Base-by-base conservation (phyloP, 2,888 invertebrate species). In the Calliphora vomitoria region DNA sequence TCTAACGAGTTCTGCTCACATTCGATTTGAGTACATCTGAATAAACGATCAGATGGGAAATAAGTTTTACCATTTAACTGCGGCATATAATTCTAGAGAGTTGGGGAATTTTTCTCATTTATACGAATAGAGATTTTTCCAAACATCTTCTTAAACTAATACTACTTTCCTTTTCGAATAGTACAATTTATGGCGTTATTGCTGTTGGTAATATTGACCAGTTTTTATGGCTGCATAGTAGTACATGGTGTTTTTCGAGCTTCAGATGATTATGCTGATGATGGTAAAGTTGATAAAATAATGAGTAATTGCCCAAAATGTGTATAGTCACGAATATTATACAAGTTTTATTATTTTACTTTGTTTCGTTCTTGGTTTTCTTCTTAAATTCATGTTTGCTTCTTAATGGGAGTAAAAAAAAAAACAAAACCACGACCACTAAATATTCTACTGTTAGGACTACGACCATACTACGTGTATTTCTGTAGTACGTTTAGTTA, bases 251-350 rank as follows among this genome's bases (percentile, higher is more conserved):
- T 55, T 86, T 82, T 82, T 18, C 74, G 1, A 85, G 72, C 74
- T 72, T 84, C 78, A 75, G 82, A 85, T 87, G 84, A 87, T 87
- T 85, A 85, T 82, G 83, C 83, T 72, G 82, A 85, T 85, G 85
- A 87, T 87, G 85, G 82, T 64, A 82, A 87, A 64, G 78, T 82
- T 87, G 87, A 85, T 87, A 85, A 87, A 85, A 82, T 82, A 85
- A 87, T 87, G 87, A 87, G 69, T 87, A 87, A 87, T 82, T 71
- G 82, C 79, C 82, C 41, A 64, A 85, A 87, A 87, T 82, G 58
- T 87, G 74, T 82, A 75, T 79, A 82, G 87, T 87, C 87, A 87
- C 85, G 87, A 85, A 82, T 82, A 79, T 79, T 85, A 76, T 47
- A 55, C 11, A 81, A 84, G 35, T 41, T 31, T 64, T 66, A 62